Conservation (phyloP, 2,113 vertebrate genomes). For the Oplegnathus fasciatus region DNA sequence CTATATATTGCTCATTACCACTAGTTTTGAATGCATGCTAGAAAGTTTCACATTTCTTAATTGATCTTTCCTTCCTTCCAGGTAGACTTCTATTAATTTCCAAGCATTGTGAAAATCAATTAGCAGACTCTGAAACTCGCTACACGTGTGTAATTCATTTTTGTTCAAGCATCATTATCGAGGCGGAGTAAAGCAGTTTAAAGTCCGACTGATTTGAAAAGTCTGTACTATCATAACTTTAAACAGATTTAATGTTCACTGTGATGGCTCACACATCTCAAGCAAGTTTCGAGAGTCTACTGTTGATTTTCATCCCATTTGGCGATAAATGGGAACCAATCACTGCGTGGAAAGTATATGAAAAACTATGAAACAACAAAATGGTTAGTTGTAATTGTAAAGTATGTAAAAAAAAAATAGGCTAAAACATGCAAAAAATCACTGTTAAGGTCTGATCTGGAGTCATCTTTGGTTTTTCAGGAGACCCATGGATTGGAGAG, state of each 20-base stretch:
- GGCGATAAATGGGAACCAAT: not conserved
- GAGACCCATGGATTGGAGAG: not conserved
- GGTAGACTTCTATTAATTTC: not conserved
- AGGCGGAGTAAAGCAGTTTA: not conserved
- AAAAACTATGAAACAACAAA: not conserved
- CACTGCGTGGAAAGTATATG: not conserved
- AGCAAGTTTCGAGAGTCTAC: not conserved
- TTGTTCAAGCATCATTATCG: not conserved
- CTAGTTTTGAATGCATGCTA: not conserved
- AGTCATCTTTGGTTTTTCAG: conserved; percentile 8
- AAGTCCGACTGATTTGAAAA: not conserved
- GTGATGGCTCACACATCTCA: not conserved
- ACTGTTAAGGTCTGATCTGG: not conserved
- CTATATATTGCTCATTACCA: not conserved
- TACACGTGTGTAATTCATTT: not conserved
- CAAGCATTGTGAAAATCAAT: not conserved
- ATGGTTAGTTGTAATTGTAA: not conserved
- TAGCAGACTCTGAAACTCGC: not conserved
- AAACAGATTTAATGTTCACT: not conserved
- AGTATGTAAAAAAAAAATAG: not conserved
- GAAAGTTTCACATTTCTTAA: no score
- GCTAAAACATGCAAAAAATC: not conserved
- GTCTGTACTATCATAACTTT: not conserved
- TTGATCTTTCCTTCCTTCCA: not conserved
- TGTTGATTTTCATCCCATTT: not conserved